These are phyloP conservation scores for Epinephelus awoara DNA, from an alignment of 2,797 vertebrate species.

Conservation along the genomic window DNA sequence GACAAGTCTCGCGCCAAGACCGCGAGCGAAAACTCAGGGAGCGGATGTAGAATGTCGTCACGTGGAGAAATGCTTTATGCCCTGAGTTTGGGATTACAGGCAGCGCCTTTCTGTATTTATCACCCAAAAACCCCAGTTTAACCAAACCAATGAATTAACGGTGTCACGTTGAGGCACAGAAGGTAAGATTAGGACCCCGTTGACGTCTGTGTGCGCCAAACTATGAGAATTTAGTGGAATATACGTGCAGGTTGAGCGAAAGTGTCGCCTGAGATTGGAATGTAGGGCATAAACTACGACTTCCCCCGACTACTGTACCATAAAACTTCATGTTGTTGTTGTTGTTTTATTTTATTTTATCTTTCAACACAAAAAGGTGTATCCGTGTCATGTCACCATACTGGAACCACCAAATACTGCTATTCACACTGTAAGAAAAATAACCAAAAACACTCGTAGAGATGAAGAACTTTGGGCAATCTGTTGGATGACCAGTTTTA, in stretches of 20 bases:
- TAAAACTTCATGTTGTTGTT: too few relatives aligned
- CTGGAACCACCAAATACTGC: too few relatives aligned
- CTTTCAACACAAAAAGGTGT: too few relatives aligned
- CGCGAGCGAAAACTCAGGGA: conserved; percentile 14
- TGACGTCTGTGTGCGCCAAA: not conserved
- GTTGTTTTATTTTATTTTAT: too few relatives aligned
- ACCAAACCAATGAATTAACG: accelerated
- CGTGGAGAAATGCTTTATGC: accelerated
- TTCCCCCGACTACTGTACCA: too few relatives aligned
- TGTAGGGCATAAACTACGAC: not conserved
- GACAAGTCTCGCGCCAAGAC: conserved; percentile 76
- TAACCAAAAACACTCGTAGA: too few relatives aligned
- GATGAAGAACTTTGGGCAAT: not conserved
- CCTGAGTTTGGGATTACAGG: conserved; percentile 44
- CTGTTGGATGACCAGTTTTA: not conserved
- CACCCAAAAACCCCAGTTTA: accelerated
- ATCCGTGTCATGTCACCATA: too few relatives aligned
- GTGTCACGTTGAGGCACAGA: not conserved
- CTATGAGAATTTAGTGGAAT: too few relatives aligned
- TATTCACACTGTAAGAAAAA: too few relatives aligned
- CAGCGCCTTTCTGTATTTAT: accelerated
- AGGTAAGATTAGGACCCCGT: accelerated
- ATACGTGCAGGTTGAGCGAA: not conserved
- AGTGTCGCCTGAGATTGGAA: not conserved
- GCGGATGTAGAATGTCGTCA: conserved; percentile 66